phyloP scores from a whole-genome alignment of 2,113 vertebrate species.

The Ornithorhynchus anatinus region DNA sequence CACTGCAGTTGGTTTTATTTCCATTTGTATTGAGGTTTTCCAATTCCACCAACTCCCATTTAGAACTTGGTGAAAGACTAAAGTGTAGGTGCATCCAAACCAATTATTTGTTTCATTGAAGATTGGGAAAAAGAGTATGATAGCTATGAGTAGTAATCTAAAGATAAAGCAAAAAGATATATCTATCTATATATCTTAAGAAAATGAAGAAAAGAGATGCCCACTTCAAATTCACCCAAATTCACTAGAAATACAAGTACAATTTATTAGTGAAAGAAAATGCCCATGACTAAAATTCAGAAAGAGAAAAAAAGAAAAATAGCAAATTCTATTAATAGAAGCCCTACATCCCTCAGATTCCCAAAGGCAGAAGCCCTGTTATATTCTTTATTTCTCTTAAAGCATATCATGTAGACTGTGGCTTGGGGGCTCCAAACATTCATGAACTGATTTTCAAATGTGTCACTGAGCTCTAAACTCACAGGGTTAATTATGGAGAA shows the following conservation, averaged over 20 bases:
- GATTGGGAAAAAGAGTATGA: neutral
- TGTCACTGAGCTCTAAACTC: neutral
- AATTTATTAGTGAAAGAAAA: neutral
- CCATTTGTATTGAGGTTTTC: too few species aligned
- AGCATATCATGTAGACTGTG: neutral
- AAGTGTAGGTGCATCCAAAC: neutral
- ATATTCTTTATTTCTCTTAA: neutral
- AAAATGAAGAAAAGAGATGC: neutral
- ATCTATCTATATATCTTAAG: too few species aligned
- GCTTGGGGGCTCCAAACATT: neutral
- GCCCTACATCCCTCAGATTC: neutral
- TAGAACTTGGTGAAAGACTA: neutral
- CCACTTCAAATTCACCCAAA: neutral
- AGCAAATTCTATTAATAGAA: neutral
- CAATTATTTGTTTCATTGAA: neutral
- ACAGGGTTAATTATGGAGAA: slow-evolving; percentile 15
- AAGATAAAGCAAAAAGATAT: too few species aligned
- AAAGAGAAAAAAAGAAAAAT: neutral
- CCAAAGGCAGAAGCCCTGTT: neutral
- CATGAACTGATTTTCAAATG: neutral
- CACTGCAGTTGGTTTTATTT: too few species aligned
- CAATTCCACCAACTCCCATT: neutral
- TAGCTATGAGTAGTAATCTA: too few species aligned
- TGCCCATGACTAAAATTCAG: neutral
- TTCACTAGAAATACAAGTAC: neutral